Evolutionary conservation across 1,140 invertebrate genomes (phyloP).

Genomic region (Conus betulinus): DNA sequence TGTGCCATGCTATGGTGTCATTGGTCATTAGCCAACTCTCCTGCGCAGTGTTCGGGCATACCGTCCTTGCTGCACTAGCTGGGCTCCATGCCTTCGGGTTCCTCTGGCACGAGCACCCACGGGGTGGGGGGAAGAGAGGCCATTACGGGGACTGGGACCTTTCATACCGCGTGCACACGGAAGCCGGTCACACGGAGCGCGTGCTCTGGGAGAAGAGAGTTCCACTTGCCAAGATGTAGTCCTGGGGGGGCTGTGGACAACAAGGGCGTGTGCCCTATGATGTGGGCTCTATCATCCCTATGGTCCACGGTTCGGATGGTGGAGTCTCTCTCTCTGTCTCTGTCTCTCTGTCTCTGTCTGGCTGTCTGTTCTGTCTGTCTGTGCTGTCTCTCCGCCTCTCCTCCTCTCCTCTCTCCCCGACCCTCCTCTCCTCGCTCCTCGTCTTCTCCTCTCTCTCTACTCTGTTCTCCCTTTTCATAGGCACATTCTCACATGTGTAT

Average conservation of each 20-base stretch:
- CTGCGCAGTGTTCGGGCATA: constrained; percentile 90
- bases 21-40: too few relatives aligned
- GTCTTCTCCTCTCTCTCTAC: too few relatives aligned
- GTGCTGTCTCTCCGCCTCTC: too few relatives aligned
- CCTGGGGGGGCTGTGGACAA: constrained; percentile 78
- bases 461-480: too few relatives aligned
- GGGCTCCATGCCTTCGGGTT: constrained; percentile 73
- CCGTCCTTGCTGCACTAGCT: constrained; percentile 85
- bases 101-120: constrained; percentile 76
- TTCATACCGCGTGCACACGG: constrained; percentile 60
- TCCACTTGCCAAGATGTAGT: constrained; percentile 98
- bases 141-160: constrained; percentile 67
- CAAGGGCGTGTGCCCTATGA: constrained; percentile 74
- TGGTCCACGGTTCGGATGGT: constrained; percentile 55
- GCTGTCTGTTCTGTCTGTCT: too few relatives aligned
- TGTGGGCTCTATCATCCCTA: constrained; percentile 76
- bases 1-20: constrained; percentile 22
- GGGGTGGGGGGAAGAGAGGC: too few relatives aligned
- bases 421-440: too few relatives aligned
- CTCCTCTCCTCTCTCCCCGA: too few relatives aligned
- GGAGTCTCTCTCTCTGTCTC: too few relatives aligned
- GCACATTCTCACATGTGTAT: too few relatives aligned
- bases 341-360: too few relatives aligned
- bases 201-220: constrained; percentile 88
- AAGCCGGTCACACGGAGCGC: too few relatives aligned